Evolutionary conservation across 2,797 vertebrate species (phyloP), one percentile per base, ranked within the genome.

Genomic region (Sphenopsis melanotis): DNA sequence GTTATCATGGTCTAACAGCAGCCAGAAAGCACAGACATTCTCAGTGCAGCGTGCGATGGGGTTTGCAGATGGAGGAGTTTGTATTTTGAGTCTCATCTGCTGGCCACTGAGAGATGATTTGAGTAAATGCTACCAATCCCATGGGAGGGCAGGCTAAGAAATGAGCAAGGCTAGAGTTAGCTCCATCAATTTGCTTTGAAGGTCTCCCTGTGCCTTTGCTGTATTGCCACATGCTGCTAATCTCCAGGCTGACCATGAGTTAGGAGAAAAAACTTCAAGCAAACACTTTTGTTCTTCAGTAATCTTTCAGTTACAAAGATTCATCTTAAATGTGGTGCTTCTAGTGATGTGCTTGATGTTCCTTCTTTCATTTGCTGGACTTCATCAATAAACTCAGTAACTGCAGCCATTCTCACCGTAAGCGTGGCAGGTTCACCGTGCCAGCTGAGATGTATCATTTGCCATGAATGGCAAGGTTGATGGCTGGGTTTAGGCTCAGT

Each of bases 401-500:
- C 52, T 87, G 81, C 66, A 78, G 85, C 63, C 29, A 42, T 66
- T 91, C 78, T 84, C 83, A 50, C 47, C 87, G 70, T 81, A 52
- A 87, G 71, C 6, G 8, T 65, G 74, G 87, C 90, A 96, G 91
- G 94, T 94, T 93, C 92, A 47, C 66, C 46, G 64, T 93, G 95
- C 94, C 96, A 96, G 15, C 75, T 12, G 47, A 72, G 57, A 92
- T 56, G 23, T 72, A 83, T 90, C 27, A 15, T 93, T 96, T 94
- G 69, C 87, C 91, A 49, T 5, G 44, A 91, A 41, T 26, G 34
- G 63, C 83, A 92, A 91, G 80, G 92, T 79, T 91, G 95, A 89
- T 93, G 96, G 93, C 82, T 95, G 92, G 75, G 86, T 95, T 94
- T 83, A 83, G 80, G 86, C 71, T 81, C 53, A 92, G 65, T 93